phyloP scores from a whole-genome alignment of 2,888 invertebrate genomes.

The Scaptomyza reducta region DNA sequence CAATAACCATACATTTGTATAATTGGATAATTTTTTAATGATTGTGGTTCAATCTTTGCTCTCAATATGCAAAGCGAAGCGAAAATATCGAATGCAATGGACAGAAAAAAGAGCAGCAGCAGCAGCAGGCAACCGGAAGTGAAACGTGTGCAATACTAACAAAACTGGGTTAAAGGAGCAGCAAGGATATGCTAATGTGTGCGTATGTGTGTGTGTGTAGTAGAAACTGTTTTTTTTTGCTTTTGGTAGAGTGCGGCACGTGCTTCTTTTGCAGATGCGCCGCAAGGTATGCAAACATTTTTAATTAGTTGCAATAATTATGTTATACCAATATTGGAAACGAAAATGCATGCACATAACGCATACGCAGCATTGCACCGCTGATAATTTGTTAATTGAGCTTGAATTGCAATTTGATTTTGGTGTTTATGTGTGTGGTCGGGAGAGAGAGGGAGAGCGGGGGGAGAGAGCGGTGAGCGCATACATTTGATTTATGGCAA shows the following conservation, averaged over 20 bases:
- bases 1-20: slow-evolving; percentile 13
- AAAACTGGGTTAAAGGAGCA: not conserved
- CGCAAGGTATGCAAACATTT: slow-evolving; percentile 29
- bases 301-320: slow-evolving; percentile 22
- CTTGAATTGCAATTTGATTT: slow-evolving; percentile 58
- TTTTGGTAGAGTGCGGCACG: slow-evolving; percentile 23
- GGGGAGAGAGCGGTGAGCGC: slow-evolving; percentile 9
- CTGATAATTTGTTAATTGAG: slow-evolving; percentile 62
- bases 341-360: slow-evolving; percentile 18
- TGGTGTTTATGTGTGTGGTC: slow-evolving; percentile 38
- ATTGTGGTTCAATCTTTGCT: slow-evolving; percentile 1
- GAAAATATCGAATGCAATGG: slow-evolving; percentile 30
- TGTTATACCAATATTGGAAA: not conserved
- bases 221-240: slow-evolving; percentile 20
- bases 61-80: slow-evolving; percentile 40
- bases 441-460: not conserved
- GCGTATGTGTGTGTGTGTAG: not conserved
- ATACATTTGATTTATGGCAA: slow-evolving; percentile 58
- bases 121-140: not conserved
- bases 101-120: not conserved
- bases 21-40: slow-evolving; percentile 20
- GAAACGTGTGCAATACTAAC: slow-evolving; percentile 18
- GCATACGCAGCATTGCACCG: slow-evolving; percentile 39
- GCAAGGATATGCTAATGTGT: slow-evolving; percentile 7
- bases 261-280: slow-evolving; percentile 24